phyloP scores from a whole-genome alignment of 2,888 invertebrate species.

The Trissoscelio sp. region DNA sequence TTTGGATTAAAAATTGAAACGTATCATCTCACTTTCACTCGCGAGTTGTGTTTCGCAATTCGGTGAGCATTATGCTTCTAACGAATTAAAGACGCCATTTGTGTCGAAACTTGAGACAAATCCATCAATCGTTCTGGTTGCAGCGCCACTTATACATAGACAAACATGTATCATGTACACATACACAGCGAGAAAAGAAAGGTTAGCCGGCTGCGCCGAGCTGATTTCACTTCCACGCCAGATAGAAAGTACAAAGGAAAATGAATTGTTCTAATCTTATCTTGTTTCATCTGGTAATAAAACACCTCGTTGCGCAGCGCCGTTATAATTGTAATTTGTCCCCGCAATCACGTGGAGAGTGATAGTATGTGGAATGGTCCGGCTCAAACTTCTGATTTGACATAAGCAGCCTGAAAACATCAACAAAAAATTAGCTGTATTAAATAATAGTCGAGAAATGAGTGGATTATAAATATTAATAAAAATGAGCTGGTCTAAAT shows the following conservation, averaged over 20 bases:
- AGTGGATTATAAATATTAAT: too few relatives aligned
- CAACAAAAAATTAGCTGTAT: too few relatives aligned
- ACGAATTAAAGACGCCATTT: conserved; percentile 51
- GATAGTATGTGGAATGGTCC: too few relatives aligned
- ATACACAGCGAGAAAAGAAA: conserved; percentile 51
- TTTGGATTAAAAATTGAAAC: conserved; percentile 12
- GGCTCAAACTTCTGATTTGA: too few relatives aligned
- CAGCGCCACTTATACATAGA: conserved; percentile 11
- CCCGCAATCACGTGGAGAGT: too few relatives aligned
- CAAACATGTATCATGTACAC: too few relatives aligned
- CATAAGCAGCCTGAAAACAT: too few relatives aligned
- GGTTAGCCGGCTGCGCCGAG: conserved; percentile 51
- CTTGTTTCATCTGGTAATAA: conserved; percentile 62
- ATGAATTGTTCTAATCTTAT: conserved; percentile 67
- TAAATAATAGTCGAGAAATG: too few relatives aligned
- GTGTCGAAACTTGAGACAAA: conserved; percentile 65
- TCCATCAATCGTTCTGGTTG: conserved; percentile 51
- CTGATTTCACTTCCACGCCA: conserved; percentile 66
- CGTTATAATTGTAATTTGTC: conserved; percentile 54
- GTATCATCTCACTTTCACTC: conserved; percentile 53
- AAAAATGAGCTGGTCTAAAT: too few relatives aligned
- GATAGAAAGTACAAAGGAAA: conserved; percentile 68
- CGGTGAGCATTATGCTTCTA: conserved; percentile 10
- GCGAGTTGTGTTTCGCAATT: conserved; percentile 36
- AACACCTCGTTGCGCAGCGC: conserved; percentile 61